Evolutionary conservation across 2,888 invertebrate species (phyloP), one percentile per base, ranked within the genome.

Genomic region (Anorthoa munda): DNA sequence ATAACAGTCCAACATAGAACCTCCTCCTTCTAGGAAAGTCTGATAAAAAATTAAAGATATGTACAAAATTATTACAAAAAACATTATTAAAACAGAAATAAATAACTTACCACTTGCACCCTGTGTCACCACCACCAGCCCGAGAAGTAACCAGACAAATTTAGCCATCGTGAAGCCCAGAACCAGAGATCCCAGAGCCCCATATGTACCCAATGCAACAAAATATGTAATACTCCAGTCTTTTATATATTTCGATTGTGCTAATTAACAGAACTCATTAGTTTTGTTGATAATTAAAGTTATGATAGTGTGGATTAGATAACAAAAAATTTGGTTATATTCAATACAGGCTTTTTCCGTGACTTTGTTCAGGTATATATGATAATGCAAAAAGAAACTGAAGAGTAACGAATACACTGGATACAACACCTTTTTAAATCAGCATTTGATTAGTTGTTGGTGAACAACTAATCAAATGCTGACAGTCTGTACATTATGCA

Each of bases 111-210:
- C 87, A 61, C 76, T 76, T 18, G 75, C 53, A 21, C 71, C 83
- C 11, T 86, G 78, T 51, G 72, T 68, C 46, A 75, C 48, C 12
- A 79, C 73, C 51, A 70, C 75, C 9, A 86, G 45, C 46, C 77
- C 87, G 66, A 86, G 72, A 72, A 84, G 63, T 55, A 86, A 66
- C 85, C 85, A 86, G 55, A 86, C 46, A 66, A 69, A 48, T 59
- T 72, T 69, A 68, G 77, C 60, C 85, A 86, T 86, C 56, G 66
- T 85, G 74, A 64, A 51, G 71, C 68, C 69, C 77, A 61, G 66
- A 55, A 39, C 65, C 68, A 75, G 1, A 75, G 53, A 79, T 75
- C 75, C 75, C 74, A 64, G 66, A 61, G 39, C 67, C 68, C 67
- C 55, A 61, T 45, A 46, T 15, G 48, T 21, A 1, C 50, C 18